Evolutionary conservation across 2,888 invertebrate species (phyloP).

Genomic region (Polydrusus pterygomalis): DNA sequence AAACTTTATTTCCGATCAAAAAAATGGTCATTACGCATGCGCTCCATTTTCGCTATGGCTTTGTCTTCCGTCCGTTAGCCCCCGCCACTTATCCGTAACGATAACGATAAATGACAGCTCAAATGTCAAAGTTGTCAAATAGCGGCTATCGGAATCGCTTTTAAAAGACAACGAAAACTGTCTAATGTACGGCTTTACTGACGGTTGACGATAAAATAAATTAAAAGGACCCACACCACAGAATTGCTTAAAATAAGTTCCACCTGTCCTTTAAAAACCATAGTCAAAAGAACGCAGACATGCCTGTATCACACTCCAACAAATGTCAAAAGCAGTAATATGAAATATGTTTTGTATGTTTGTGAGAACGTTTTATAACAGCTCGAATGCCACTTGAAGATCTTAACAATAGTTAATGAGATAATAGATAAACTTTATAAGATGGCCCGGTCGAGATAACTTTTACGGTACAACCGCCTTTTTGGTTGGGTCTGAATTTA

Average conservation of each 20-base stretch:
- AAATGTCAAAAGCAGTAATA: conserved; percentile 19
- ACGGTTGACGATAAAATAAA: too few species aligned
- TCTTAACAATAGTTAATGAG: conserved; percentile 27
- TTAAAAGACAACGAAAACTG: too few species aligned
- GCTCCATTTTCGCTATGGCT: too few species aligned
- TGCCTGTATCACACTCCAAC: conserved; percentile 15
- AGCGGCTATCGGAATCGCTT: too few species aligned
- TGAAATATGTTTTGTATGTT: conserved; percentile 28
- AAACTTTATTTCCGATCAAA: too few species aligned
- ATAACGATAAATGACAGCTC: too few species aligned
- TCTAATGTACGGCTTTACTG: too few species aligned
- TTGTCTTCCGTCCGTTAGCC: too few species aligned
- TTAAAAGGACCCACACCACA: too few species aligned
- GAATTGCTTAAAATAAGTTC: neutral
- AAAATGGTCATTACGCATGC: too few species aligned
- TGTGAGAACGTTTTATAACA: conserved; percentile 23
- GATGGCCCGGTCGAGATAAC: conserved; percentile 2
- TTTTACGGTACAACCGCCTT: conserved; percentile 14
- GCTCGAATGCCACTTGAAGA: neutral
- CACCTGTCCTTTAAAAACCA: conserved; percentile 5
- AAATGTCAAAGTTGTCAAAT: too few species aligned
- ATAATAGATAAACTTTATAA: conserved; percentile 27
- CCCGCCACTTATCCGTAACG: too few species aligned
- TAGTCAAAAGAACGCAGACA: neutral
- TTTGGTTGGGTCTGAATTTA: conserved; percentile 13